These are phyloP conservation scores for Tauraco erythrolophus DNA, from an alignment of 2,113 vertebrate genomes.

Conservation along the genomic window DNA sequence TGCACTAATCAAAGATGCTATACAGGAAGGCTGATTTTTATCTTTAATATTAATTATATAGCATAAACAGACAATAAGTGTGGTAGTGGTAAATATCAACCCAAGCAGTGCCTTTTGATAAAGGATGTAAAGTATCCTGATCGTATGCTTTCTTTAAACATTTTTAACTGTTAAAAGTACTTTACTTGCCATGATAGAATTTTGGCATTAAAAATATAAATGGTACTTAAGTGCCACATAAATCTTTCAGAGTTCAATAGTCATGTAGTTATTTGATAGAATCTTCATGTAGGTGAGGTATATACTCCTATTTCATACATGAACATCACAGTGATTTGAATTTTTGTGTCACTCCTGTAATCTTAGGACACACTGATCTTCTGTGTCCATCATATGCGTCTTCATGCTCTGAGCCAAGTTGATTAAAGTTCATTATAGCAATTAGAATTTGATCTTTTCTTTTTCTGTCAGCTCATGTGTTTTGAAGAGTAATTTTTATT, in stretches of 20 bases:
- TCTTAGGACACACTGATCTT: not conserved
- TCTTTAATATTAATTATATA: not conserved
- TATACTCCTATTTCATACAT: not conserved
- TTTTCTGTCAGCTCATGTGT: not conserved
- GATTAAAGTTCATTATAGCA: not conserved
- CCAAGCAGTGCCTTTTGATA: not conserved
- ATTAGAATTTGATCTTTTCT: not conserved
- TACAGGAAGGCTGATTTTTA: not conserved
- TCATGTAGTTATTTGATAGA: not conserved
- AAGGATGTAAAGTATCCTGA: not conserved
- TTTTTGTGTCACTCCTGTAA: not conserved
- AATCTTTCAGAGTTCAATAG: not conserved
- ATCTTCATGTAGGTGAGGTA: not conserved
- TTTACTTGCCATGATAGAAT: not conserved
- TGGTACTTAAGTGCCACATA: not conserved
- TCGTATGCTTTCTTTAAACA: not conserved
- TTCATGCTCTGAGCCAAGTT: not conserved
- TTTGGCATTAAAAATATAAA: not conserved
- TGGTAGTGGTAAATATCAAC: not conserved
- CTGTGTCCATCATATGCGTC: not conserved
- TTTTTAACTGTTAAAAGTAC: not conserved
- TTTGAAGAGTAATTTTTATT: slow-evolving; percentile 2
- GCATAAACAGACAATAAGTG: not conserved
- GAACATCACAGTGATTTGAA: not conserved
- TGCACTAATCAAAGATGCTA: not conserved